Conservation (phyloP, 1,140 invertebrate species). For the Hycleus phaleratus region DNA sequence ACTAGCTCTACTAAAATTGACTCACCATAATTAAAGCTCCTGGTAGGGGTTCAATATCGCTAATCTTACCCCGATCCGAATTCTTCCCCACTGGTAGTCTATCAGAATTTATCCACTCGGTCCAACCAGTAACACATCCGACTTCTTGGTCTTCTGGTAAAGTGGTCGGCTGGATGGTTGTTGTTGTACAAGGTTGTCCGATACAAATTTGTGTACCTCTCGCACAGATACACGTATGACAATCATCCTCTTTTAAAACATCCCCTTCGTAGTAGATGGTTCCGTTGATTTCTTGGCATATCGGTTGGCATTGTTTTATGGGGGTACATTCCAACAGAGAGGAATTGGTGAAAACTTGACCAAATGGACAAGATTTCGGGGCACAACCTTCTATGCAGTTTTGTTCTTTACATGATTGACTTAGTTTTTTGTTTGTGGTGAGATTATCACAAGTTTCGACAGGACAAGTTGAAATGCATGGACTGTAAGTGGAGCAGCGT, state of each 20-base stretch:
- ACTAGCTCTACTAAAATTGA: too few species aligned
- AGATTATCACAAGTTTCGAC: constrained; percentile 75
- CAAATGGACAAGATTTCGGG: constrained; percentile 61
- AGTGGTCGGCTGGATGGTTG: constrained; percentile 6
- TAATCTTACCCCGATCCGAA: constrained; percentile 17
- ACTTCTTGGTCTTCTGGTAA: constrained; percentile 33
- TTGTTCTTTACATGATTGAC: constrained; percentile 58
- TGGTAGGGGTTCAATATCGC: constrained; percentile 58
- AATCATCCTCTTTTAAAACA: constrained; percentile 61
- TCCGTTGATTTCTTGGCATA: constrained; percentile 59
- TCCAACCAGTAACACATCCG: constrained; percentile 62
- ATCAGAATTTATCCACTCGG: constrained; percentile 63
- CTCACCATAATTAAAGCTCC: too few species aligned
- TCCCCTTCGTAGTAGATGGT: constrained; percentile 69
- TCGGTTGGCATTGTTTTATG: constrained; percentile 56
- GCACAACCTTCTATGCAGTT: constrained; percentile 73
- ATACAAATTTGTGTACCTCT: constrained; percentile 59
- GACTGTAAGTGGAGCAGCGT: constrained; percentile 65
- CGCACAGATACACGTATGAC: constrained; percentile 69
- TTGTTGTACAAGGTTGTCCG: constrained; percentile 57
- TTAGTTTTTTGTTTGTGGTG: constrained; percentile 50
- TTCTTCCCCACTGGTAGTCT: constrained; percentile 31
- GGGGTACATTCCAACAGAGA: constrained; percentile 65
- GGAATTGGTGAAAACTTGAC: constrained; percentile 61
- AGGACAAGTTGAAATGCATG: constrained; percentile 75